phyloP scores from a whole-genome alignment of 2,888 invertebrate genomes.

The Chaetogeoica ovagalla region DNA sequence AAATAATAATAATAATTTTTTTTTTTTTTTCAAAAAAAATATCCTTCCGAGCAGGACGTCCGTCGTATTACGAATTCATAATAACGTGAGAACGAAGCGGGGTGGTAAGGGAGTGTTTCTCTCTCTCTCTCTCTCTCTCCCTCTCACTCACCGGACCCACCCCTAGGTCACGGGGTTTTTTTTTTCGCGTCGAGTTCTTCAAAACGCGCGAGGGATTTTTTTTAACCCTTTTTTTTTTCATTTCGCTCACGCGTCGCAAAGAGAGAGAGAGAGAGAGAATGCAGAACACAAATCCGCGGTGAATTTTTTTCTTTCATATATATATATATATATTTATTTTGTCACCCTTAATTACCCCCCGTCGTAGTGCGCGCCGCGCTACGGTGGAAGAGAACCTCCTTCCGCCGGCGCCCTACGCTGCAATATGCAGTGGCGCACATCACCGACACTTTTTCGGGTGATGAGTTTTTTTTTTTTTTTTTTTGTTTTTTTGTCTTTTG shows the following conservation, averaged over 20 bases:
- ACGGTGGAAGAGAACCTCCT: not conserved
- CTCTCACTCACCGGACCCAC: too few species aligned
- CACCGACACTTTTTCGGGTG: not conserved
- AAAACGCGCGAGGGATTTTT: slow-evolving; percentile 24
- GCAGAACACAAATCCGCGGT: slow-evolving; percentile 25
- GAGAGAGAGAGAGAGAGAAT: slow-evolving; percentile 38
- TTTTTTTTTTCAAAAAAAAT: slow-evolving; percentile 23
- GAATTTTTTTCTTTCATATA: not conserved
- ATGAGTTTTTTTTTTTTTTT: not conserved
- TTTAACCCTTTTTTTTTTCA: slow-evolving; percentile 49
- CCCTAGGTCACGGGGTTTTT: slow-evolving; percentile 42
- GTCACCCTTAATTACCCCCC: slow-evolving; percentile 52
- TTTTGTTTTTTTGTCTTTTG: too few species aligned
- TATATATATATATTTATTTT: slow-evolving; percentile 5
- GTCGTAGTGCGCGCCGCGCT: slow-evolving; percentile 2
- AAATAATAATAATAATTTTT: slow-evolving; percentile 33
- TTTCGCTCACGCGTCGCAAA: slow-evolving; percentile 4
- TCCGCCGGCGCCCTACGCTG: not conserved
- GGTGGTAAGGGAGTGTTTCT: not conserved
- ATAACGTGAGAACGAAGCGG: not conserved
- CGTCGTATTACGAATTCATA: not conserved
- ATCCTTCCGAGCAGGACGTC: slow-evolving; percentile 18
- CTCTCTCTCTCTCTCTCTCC: not conserved
- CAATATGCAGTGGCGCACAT: too few species aligned
- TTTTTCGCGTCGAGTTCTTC: slow-evolving; percentile 44